Percentiles rank a stretch among this genome's conserved stretches.
These are phyloP conservation scores for Trichopria drosophilae DNA, from an alignment of 2,888 invertebrate species.

Conservation along the genomic window DNA sequence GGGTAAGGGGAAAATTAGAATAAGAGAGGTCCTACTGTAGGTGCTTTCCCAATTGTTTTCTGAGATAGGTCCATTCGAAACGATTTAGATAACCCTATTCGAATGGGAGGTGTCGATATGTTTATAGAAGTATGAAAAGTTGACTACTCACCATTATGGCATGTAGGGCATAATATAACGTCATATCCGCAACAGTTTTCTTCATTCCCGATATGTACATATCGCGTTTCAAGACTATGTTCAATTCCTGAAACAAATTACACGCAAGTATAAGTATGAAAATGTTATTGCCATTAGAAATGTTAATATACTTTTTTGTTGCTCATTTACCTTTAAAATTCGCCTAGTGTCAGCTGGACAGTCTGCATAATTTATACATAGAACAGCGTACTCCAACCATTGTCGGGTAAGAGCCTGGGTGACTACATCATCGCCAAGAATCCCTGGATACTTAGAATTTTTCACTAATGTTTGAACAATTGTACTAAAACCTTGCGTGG, in stretches of 20 bases:
- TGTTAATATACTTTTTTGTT: no score
- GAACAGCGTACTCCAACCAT: slow-evolving; percentile 70
- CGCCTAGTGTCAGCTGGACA: slow-evolving; percentile 59
- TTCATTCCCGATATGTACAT: slow-evolving; percentile 65
- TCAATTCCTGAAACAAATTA: slow-evolving; percentile 61
- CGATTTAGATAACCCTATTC: no score
- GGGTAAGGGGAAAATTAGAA: no score
- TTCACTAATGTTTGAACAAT: slow-evolving; percentile 47
- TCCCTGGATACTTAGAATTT: slow-evolving; percentile 42
- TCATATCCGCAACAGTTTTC: slow-evolving; percentile 70
- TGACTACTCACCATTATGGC: slow-evolving; percentile 67
- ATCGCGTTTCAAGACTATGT: slow-evolving; percentile 60
- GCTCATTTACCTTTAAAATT: slow-evolving; percentile 60
- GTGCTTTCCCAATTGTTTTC: no score
- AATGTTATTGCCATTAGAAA: no score
- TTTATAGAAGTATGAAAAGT: slow-evolving; percentile 8
- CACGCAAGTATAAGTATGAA: background rate
- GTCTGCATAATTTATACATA: slow-evolving; percentile 62
- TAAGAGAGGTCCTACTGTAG: no score
- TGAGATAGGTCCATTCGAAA: no score
- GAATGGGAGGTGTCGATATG: no score
- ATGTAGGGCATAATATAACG: slow-evolving; percentile 69
- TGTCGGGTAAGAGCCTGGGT: slow-evolving; percentile 57
- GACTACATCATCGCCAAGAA: slow-evolving; percentile 46
- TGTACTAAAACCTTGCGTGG: slow-evolving; percentile 49